Conservation (phyloP, 2,797 vertebrate species). For the Chaenodraco wilsoni region DNA sequence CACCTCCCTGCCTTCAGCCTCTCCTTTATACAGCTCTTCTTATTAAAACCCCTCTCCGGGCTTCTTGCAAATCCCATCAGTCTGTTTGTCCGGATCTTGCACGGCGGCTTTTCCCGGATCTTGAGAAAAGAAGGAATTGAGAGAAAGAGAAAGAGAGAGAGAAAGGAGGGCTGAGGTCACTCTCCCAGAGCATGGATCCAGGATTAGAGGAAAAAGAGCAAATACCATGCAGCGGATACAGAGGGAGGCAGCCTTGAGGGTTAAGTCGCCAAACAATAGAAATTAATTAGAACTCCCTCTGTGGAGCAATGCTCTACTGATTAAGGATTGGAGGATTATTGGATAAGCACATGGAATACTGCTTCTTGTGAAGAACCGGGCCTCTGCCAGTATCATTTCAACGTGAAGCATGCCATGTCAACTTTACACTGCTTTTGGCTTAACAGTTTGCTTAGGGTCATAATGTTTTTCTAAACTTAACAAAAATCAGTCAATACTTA, state of each 20-base stretch:
- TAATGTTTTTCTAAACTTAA: neutral
- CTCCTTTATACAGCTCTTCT: conserved; percentile 55
- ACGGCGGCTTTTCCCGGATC: conserved; percentile 58
- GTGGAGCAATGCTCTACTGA: conserved; percentile 61
- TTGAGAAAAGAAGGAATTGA: conserved; percentile 65
- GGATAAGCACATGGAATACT: conserved; percentile 59
- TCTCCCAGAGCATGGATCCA: conserved; percentile 72
- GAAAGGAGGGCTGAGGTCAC: conserved; percentile 54
- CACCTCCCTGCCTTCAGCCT: conserved; percentile 64
- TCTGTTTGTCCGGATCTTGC: conserved; percentile 74
- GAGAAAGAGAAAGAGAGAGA: conserved; percentile 19
- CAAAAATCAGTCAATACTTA: neutral
- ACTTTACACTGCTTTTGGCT: conserved; percentile 13
- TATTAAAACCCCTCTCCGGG: conserved; percentile 68
- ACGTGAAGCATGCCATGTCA: conserved; percentile 19
- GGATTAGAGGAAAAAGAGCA: conserved; percentile 72
- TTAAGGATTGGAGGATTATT: conserved; percentile 67
- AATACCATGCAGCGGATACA: conserved; percentile 60
- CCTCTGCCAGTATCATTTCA: conserved; percentile 10
- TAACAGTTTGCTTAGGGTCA: neutral
- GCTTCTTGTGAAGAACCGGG: conserved; percentile 32
- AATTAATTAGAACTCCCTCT: conserved; percentile 74
- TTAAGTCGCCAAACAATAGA: conserved; percentile 73
- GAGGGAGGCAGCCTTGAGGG: conserved; percentile 55
- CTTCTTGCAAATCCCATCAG: conserved; percentile 75